Evolutionary conservation across 2,888 invertebrate genomes (phyloP), one percentile per base, ranked within the genome.

Genomic region (Pollenia griseotomentosa): DNA sequence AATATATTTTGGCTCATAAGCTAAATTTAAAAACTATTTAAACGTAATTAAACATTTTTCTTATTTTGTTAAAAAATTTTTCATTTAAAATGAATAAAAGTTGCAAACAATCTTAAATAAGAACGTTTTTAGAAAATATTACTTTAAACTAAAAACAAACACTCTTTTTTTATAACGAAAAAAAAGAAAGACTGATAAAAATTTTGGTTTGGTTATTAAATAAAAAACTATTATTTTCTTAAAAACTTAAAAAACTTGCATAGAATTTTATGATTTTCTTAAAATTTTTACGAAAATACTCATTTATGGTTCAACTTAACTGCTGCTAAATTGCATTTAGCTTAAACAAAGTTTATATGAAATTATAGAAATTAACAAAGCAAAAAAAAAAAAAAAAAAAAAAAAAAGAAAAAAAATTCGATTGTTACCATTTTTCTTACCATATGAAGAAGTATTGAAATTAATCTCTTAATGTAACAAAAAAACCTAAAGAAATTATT

Each of bases 301-400:
- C 71, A 74, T 66, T 70, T 51, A 51, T 66, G 51, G 59, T 68
- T 75, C 51, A 66, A 74, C 42, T 33, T 59, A 87, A 84, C 81
- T 84, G 87, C 87, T 87, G 87, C 84, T 82, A 74, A 79, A 84
- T 78, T 84, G 87, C 87, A 87, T 87, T 87, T 87, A 87, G 87
- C 78, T 55, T 77, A 46, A 33, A 33, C 0, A 33, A 82, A 66
- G 11, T 66, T 59, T 66, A 68, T 66, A 68, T 44, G 14, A 81
- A 82, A 74, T 48, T 66, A 59, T 63, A 81, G 66, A 68, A 85
- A 77, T 65, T 85, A 71, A 74, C 10, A 51, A 59, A 78, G 46
- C 11, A 68, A 55, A 55, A 57, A 19, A 48, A 23, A 33, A 53
- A 40, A 11, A 48, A 73, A 51, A 55, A 23, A 23, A 23, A 68